A percentile compares a stretch with the other conserved stretches of the same genome.
These are phyloP conservation scores for Tetramorium parvispinum DNA, from an alignment of 1,140 invertebrate genomes.

Conservation along the genomic window DNA sequence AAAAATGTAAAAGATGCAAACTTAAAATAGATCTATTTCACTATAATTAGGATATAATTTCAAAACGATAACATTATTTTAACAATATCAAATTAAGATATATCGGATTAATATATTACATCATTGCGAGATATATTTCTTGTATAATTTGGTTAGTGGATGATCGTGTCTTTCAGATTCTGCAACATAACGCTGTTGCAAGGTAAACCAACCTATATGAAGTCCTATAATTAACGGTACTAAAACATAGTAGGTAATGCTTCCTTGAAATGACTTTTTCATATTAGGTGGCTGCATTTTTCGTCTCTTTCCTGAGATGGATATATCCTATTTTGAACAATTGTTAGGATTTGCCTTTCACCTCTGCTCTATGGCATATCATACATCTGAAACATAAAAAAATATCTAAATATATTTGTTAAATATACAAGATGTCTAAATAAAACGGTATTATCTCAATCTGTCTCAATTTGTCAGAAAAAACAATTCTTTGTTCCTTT, in stretches of 20 bases:
- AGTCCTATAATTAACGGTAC: conserved; percentile 15
- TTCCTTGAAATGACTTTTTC: background rate
- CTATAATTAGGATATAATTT: background rate
- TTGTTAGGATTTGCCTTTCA: background rate
- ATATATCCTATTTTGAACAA: background rate
- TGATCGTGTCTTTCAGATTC: conserved; percentile 2
- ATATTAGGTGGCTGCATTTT: background rate
- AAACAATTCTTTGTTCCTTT: background rate
- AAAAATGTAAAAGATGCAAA: background rate
- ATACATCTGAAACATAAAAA: conserved; percentile 1
- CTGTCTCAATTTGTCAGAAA: background rate
- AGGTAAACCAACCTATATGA: conserved; percentile 44
- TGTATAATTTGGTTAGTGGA: background rate
- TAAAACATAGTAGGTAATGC: background rate
- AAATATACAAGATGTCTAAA: background rate
- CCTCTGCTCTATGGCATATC: background rate
- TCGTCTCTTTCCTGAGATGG: background rate
- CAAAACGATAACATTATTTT: background rate
- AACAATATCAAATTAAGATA: background rate
- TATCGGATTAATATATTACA: no score
- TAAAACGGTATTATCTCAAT: background rate
- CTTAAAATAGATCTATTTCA: background rate
- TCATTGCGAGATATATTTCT: background rate
- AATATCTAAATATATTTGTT: background rate
- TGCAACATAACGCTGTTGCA: conserved; percentile 40